Percentiles rank a stretch among this genome's conserved stretches.
phyloP scores from a whole-genome alignment of 2,888 invertebrate species.

The Limulus polyphemus region DNA sequence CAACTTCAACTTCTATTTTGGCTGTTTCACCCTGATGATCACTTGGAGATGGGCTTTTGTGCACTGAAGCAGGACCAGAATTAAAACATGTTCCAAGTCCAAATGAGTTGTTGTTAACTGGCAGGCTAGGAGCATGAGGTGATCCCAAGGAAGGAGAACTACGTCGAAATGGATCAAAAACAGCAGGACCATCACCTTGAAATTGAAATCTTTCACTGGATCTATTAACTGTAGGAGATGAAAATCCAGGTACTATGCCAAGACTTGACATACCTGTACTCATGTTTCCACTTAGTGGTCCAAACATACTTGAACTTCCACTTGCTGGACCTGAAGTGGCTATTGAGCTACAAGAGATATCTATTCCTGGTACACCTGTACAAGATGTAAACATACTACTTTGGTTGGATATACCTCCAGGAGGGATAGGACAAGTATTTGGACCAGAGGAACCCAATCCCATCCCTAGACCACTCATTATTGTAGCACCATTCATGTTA shows the following conservation, averaged over 20 bases:
- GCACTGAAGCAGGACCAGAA: constrained; percentile 33
- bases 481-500: constrained; percentile 14
- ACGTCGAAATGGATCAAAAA: constrained; percentile 28
- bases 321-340: constrained; percentile 16
- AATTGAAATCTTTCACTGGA: constrained; percentile 23
- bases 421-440: constrained; percentile 16
- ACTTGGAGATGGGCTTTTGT: constrained; percentile 31
- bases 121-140: constrained; percentile 37
- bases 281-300: constrained; percentile 28
- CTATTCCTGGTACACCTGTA: constrained; percentile 9
- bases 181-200: constrained; percentile 10
- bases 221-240: constrained; percentile 23
- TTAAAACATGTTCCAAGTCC: constrained; percentile 52
- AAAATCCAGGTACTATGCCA: constrained; percentile 19
- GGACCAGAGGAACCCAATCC: constrained; percentile 15
- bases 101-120: constrained; percentile 68
- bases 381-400: constrained; percentile 2
- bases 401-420: constrained; percentile 6
- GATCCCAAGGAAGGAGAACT: constrained; percentile 29
- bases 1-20: constrained; percentile 75
- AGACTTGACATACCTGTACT: constrained; percentile 20
- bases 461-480: constrained; percentile 4
- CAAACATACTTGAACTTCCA: constrained; percentile 29
- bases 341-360: constrained; percentile 11
- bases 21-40: constrained; percentile 26